Evolutionary conservation across 2,888 invertebrate species (phyloP).

Genomic region (Drosophila nr. fundita): DNA sequence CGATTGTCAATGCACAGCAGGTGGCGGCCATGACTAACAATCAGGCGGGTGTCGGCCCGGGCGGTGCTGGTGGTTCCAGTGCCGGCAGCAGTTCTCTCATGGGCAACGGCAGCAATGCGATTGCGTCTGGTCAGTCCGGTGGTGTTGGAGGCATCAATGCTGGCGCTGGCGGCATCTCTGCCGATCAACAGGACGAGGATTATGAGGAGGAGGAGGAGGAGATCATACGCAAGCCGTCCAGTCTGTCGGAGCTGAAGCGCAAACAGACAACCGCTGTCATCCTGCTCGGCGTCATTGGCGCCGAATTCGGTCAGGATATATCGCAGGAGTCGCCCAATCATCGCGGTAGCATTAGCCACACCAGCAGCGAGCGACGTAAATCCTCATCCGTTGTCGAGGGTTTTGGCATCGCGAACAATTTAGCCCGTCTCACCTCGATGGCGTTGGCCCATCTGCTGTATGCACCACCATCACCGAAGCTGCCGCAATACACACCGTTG

Average conservation of each 20-base stretch:
- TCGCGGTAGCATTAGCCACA: constrained; percentile 64
- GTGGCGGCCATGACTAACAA: constrained; percentile 57
- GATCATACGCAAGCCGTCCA: constrained; percentile 93
- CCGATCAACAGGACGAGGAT: constrained; percentile 87
- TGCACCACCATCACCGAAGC: constrained; percentile 92
- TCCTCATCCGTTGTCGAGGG: constrained; percentile 94
- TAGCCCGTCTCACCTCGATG: constrained; percentile 96
- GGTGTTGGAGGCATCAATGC: constrained; percentile 70
- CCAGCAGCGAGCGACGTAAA: constrained; percentile 87
- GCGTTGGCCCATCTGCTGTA: constrained; percentile 96
- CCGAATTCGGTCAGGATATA: constrained; percentile 99
- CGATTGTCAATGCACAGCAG: constrained; percentile 88
- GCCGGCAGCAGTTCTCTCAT: constrained; percentile 41
- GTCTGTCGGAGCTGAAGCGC: constrained; percentile 93
- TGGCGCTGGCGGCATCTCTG: constrained; percentile 35
- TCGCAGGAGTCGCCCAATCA: constrained; percentile 87
- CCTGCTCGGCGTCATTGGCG: constrained; percentile 97
- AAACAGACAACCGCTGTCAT: constrained; percentile 99
- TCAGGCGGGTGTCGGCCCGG: constrained; percentile 38
- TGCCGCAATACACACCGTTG: constrained; percentile 96
- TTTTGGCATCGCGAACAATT: constrained; percentile 93
- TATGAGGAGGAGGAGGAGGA: constrained; percentile 93
- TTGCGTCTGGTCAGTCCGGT: constrained; percentile 45
- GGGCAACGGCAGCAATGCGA: constrained; percentile 27
- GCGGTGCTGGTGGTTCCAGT: constrained; percentile 52